A percentile compares a stretch with the other conserved stretches of the same genome.
Evolutionary conservation across 2,888 invertebrate genomes (phyloP).

Genomic region (Epistrophe grossulariae): DNA sequence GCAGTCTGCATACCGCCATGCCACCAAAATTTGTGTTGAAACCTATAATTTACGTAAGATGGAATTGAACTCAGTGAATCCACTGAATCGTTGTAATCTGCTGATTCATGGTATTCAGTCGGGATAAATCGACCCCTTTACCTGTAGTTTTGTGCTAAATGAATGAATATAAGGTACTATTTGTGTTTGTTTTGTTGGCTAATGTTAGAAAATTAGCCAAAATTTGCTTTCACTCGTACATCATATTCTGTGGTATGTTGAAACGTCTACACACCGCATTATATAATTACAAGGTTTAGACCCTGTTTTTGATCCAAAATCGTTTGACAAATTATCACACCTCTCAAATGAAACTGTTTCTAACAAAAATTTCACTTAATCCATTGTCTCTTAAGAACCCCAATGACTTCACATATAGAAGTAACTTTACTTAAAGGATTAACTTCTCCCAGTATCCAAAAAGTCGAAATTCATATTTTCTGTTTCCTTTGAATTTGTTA

Average conservation of each 20-base stretch:
- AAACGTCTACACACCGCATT: too few species aligned
- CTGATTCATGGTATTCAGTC: constrained; percentile 52
- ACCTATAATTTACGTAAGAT: constrained; percentile 67
- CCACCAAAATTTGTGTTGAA: constrained; percentile 65
- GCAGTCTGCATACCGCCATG: constrained; percentile 75
- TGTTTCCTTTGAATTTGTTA: constrained; percentile 61
- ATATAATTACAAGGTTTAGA: too few species aligned
- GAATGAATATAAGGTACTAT: constrained; percentile 26
- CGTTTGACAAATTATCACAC: neutral
- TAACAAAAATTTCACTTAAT: neutral
- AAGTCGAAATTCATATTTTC: constrained; percentile 15
- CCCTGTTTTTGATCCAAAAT: too few species aligned
- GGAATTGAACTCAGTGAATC: constrained; percentile 18
- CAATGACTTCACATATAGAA: too few species aligned
- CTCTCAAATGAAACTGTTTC: neutral
- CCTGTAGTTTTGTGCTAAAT: constrained; percentile 29
- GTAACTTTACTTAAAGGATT: constrained; percentile 55
- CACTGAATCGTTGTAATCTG: constrained; percentile 34
- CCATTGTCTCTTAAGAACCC: neutral
- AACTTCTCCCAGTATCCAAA: neutral
- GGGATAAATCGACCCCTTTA: constrained; percentile 31
- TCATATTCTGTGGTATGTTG: too few species aligned
- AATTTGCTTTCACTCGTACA: too few species aligned
- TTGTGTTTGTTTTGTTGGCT: constrained; percentile 53
- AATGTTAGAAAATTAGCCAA: constrained; percentile 44